Percentiles rank a stretch among this genome's conserved stretches.
Conservation (phyloP, 2,797 vertebrate species). For the Propithecus perrieri region DNA sequence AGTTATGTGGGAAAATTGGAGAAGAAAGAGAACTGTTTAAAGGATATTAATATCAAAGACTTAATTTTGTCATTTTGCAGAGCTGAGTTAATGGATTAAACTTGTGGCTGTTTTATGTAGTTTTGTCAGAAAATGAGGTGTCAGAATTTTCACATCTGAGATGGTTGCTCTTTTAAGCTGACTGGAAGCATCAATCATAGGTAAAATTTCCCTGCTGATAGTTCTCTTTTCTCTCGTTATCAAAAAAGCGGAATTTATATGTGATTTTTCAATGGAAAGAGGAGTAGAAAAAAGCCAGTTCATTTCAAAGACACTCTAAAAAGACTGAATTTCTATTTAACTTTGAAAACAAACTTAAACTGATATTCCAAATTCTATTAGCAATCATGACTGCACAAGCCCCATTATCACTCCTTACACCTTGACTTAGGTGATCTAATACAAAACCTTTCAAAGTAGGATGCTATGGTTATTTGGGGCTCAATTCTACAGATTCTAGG, state of each 20-base stretch:
- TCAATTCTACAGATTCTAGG: conserved; percentile 19
- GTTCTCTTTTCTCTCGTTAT: conserved; percentile 75
- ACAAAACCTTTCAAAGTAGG: not conserved
- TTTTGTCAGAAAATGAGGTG: conserved; percentile 75
- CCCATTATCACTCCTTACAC: conserved; percentile 46
- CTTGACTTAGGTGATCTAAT: conserved; percentile 47
- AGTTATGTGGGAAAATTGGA: not conserved
- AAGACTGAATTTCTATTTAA: conserved; percentile 70
- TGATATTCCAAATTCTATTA: conserved; percentile 70
- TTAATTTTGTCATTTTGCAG: conserved; percentile 65
- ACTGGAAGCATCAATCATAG: conserved; percentile 71
- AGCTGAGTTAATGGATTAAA: conserved; percentile 76
- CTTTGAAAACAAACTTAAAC: conserved; percentile 76
- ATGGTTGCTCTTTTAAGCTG: conserved; percentile 69
- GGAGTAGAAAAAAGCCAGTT: conserved; percentile 71
- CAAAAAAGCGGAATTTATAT: conserved; percentile 73
- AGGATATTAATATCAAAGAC: conserved; percentile 74
- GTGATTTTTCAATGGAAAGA: conserved; percentile 76
- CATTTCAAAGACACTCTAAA: conserved; percentile 78
- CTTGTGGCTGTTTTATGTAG: conserved; percentile 69
- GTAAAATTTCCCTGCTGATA: conserved; percentile 64
- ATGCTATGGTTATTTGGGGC: not conserved
- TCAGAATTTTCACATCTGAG: conserved; percentile 78
- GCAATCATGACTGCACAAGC: not conserved
- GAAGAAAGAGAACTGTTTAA: conserved; percentile 57